phyloP scores from a whole-genome alignment of 2,113 vertebrate species.

The Siniperca chuatsi region DNA sequence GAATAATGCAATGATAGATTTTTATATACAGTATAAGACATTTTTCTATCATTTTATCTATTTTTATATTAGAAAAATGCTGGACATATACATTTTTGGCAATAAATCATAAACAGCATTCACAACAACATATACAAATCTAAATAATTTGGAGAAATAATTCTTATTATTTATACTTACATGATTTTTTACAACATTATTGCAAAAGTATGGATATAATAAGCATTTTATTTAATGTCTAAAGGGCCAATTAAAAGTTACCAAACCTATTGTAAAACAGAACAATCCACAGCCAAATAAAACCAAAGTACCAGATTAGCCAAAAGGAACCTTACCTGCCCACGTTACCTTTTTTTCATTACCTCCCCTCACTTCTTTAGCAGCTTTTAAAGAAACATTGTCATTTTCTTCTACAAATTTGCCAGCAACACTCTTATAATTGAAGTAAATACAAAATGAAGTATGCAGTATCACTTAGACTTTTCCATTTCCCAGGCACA shows the following conservation, averaged over 20 bases:
- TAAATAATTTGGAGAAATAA: not conserved
- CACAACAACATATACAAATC: not conserved
- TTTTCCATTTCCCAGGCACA: slow-evolving; percentile 3
- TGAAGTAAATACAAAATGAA: not conserved
- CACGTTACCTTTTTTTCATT: slow-evolving; percentile 39
- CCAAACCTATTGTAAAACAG: not conserved
- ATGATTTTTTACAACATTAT: not conserved
- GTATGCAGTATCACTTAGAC: not conserved
- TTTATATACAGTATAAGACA: not conserved
- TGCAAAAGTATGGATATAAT: not conserved
- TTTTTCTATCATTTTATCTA: not conserved
- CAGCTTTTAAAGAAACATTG: not conserved
- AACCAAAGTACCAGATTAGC: not conserved
- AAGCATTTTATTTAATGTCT: not conserved
- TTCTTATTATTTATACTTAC: not conserved
- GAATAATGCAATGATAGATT: slow-evolving; percentile 15
- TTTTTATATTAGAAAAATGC: not conserved
- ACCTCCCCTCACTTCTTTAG: slow-evolving; percentile 17
- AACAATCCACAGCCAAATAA: not conserved
- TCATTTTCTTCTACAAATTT: not conserved
- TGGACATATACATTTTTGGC: not conserved
- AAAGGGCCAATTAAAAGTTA: not conserved
- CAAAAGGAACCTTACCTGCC: slow-evolving; percentile 60
- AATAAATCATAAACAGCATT: not conserved
- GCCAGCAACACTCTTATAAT: not conserved